Evolutionary conservation across 2,888 invertebrate genomes (phyloP), one percentile per base, ranked within the genome.

Genomic region (Lasius platythorax): DNA sequence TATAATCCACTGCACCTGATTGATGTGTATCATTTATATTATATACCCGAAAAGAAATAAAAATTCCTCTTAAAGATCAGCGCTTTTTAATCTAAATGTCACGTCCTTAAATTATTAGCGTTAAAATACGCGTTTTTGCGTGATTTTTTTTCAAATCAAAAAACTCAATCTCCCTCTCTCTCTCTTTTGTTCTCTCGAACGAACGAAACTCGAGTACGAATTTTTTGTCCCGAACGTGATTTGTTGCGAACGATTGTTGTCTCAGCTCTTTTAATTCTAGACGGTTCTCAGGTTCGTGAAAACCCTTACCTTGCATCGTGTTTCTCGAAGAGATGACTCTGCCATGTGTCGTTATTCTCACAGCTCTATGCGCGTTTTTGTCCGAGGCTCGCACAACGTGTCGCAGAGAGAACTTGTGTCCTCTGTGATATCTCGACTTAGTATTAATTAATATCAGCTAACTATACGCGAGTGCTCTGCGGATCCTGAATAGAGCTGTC

Each of bases 401-500:
- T 78, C 56, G 40, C 11, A 63, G 46, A 61, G 30, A 33, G 43
- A 50, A 33, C 11, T 5, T 33, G 15, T 12, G 15, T n/a, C 30
- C 58, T n/a, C 61, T 12, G 30, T 0, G 0, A 5, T 4, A 18
- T 72, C 67, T 53, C 67, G 11, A 15, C 67, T 46, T 28, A 23
- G 56, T 87, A 76, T 85, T 58, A 75, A 74, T 64, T 58, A 64
- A 28, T 83, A 68, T 74, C n/a, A 68, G 33, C n/a, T 40, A 56
- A 53, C 56, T 56, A 12, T 43, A 40, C 30, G 33, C 11, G 9
- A 30, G 12, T 23, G n/a, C 37, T 12, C 28, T 79, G 30, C 2
- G 3, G 28, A 30, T 74, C n/a, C 18, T 37, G 73, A 61, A 73
- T 81, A n/a, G 50, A 74, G 12, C 12, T 18, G 73, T 5, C 40